Percentiles rank a stretch among this genome's conserved stretches.
phyloP scores from a whole-genome alignment of 23 tunicate genomes.

The Diplosoma virens region DNA sequence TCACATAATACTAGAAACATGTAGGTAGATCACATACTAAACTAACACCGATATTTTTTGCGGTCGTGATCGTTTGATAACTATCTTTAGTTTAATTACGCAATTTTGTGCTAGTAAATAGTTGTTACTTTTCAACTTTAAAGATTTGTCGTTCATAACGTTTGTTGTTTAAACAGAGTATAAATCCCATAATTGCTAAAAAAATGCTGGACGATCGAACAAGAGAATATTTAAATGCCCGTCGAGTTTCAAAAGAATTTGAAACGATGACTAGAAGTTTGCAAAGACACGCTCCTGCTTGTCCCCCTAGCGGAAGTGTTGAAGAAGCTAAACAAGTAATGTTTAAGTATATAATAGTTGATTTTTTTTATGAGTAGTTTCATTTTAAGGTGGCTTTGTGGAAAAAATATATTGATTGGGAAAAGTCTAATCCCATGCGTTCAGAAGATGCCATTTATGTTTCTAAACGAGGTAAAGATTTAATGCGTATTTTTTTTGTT shows the following conservation, averaged over 20 bases:
- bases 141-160: too few species aligned
- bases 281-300: conserved; percentile 79
- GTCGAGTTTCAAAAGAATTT: conserved; percentile 83
- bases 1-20: too few species aligned
- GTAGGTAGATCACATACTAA: too few species aligned
- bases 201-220: conserved; percentile 88
- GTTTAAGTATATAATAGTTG: neutral
- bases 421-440: conserved; percentile 75
- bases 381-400: conserved; percentile 74
- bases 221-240: conserved; percentile 68
- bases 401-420: conserved; percentile 95
- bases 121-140: too few species aligned
- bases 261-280: conserved; percentile 85
- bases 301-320: conserved; percentile 71
- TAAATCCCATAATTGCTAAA: conserved; percentile 87
- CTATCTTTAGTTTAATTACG: too few species aligned
- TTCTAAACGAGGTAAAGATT: conserved; percentile 75
- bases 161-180: conserved; percentile 71
- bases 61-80: too few species aligned
- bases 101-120: too few species aligned
- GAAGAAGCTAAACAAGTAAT: conserved; percentile 78
- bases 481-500: conserved; percentile 1
- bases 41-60: too few species aligned
- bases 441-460: conserved; percentile 59
- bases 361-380: neutral